These are phyloP conservation scores for Thereuonema tuberculata DNA, from an alignment of 1,140 invertebrate genomes.

Conservation along the genomic window DNA sequence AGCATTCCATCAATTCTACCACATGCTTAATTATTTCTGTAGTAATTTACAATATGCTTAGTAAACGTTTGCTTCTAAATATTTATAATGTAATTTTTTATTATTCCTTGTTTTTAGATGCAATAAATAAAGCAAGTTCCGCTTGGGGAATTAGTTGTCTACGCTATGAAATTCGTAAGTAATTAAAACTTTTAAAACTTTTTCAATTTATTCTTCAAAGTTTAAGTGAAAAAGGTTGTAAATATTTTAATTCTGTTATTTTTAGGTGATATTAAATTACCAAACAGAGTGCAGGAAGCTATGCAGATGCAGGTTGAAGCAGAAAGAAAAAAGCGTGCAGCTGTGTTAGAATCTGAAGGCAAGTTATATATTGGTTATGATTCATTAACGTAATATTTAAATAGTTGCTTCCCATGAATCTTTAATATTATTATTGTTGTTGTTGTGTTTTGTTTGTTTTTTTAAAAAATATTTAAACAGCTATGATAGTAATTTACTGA, in stretches of 20 bases:
- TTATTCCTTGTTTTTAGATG: constrained; percentile 40
- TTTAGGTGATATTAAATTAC: constrained; percentile 81
- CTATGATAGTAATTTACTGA: no score
- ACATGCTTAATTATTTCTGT: background rate
- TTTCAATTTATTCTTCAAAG: background rate
- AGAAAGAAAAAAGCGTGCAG: constrained; percentile 88
- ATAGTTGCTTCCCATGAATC: background rate
- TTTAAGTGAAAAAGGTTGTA: background rate
- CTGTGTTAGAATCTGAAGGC: constrained; percentile 94
- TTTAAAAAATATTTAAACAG: no score
- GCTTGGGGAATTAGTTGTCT: constrained; percentile 97
- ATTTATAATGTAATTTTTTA: background rate
- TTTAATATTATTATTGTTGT: background rate
- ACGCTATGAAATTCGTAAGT: constrained; percentile 93
- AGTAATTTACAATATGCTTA: no score
- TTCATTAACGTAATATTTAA: background rate
- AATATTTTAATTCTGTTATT: constrained; percentile 3
- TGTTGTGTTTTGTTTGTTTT: no score
- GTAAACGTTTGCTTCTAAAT: background rate
- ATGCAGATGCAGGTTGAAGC: constrained; percentile 99
- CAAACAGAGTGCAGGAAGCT: constrained; percentile 85
- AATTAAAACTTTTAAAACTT: background rate
- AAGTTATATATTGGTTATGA: no score
- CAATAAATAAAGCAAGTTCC: constrained; percentile 95
- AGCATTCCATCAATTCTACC: no score